Evolutionary conservation across 2,113 vertebrate genomes (phyloP), one percentile per base, ranked within the genome.

Genomic region (Dicrurus megarhynchus): DNA sequence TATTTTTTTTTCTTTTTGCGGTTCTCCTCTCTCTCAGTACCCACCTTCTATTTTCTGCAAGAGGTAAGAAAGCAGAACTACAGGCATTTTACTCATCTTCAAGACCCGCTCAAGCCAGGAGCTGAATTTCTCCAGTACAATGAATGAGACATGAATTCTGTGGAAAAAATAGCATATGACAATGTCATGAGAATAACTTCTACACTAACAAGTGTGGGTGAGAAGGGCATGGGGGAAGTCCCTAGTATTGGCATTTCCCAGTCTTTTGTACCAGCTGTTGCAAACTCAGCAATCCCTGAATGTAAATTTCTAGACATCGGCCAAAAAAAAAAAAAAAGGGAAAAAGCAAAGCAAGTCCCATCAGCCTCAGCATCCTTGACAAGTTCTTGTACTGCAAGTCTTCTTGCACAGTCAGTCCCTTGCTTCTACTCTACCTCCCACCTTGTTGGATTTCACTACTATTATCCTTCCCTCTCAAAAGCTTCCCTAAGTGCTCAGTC

Each of bases 191-290:
- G 68, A 83, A 17, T 49, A 93, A 78, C 18, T 59, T 65, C 39
- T 33, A 37, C 3, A 4, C 39, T 50, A 70, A 61, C 55, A 69
- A 63, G 22, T 0, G 1, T 33, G 64, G 39, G 24, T 0, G 2
- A 68, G 21, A 73, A 71, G 9, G 55, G 30, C n/a, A 33, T 19
- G 15, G 37, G 52, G 41, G 17, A 75, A 87, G 12, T 16, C 57
- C 56, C n/a, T 49, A 30, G n/a, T 78, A 69, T 10, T 52, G 37
- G 27, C 19, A 49, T 70, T 84, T 81, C 22, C 32, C n/a, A 78
- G 77, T 7, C 33, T 79, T 82, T 55, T 33, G 20, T 75, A 74
- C 13, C 56, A 96, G 28, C 23, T 33, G 30, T 47, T 64, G 39
- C 49, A 85, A 82, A 76, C 35, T 88, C 8, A 18, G 59, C 24